Percentiles rank a stretch among this genome's conserved stretches.
These are phyloP conservation scores for Phyllostomus hastatus DNA, from an alignment of 2,113 vertebrate genomes.

Conservation along the genomic window DNA sequence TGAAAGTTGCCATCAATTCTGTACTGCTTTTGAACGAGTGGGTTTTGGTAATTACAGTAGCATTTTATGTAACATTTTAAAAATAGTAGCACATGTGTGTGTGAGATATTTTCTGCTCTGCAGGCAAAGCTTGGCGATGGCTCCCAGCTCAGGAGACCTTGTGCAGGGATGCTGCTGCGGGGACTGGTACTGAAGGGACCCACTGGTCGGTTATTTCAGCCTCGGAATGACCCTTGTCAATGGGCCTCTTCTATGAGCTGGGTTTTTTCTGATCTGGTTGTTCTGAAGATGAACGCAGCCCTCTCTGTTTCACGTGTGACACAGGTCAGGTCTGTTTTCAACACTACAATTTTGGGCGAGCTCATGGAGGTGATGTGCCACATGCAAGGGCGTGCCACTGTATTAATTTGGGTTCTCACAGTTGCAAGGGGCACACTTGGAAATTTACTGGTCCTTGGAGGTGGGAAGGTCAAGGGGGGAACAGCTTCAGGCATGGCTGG, in stretches of 20 bases:
- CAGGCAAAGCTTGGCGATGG: background rate
- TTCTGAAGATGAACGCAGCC: background rate
- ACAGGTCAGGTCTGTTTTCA: background rate
- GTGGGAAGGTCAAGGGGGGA: background rate
- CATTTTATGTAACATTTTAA: slow-evolving; percentile 72
- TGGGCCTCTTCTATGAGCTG: background rate
- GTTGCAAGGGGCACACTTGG: background rate
- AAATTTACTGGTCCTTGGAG: background rate
- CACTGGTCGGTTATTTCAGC: background rate
- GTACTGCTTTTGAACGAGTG: background rate
- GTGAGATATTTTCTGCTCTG: slow-evolving; percentile 38
- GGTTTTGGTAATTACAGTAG: slow-evolving; percentile 62
- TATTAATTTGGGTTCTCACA: background rate
- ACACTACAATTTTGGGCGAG: background rate
- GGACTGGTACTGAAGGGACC: background rate
- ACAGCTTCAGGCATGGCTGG: background rate
- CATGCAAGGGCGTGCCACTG: background rate
- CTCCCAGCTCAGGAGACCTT: slow-evolving; percentile 40
- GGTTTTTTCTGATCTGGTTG: background rate
- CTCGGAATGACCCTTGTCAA: fast-evolving
- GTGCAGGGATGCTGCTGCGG: background rate
- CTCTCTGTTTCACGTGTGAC: background rate
- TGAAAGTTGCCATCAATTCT: slow-evolving; percentile 18
- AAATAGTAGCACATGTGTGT: slow-evolving; percentile 66
- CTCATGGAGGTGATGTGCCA: background rate